Evolutionary conservation across 2,797 vertebrate species (phyloP), one percentile per base, ranked within the genome.

Genomic region (Sebastes flavidus): DNA sequence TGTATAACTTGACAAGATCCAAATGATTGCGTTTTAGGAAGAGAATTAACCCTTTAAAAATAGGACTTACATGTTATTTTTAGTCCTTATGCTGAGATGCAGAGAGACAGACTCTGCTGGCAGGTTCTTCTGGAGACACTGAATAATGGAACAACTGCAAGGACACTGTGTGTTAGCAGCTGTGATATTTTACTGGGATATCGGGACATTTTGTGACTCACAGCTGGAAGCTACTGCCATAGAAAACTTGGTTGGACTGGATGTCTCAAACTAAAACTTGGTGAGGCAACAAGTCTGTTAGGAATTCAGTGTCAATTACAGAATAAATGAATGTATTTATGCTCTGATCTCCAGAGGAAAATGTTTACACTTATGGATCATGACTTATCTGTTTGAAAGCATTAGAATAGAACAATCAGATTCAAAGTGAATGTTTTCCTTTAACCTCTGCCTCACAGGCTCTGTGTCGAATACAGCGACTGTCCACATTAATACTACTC

Each of bases 111-210:
- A 70, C 42, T 69, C n/a, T 58, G 66, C 77, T 83, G 82, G 72
- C 65, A 65, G 65, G 73, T 75, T 73, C 70, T 55, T 81, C 77
- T 80, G 69, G 80, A 82, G 81, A 27, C 72, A 25, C 80, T 91
- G 81, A 90, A 88, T 88, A 86, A 92, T 88, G 74, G 59, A 91
- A 73, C 65, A 22, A 80, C 73, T 80, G 72, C 67, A 34, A 63
- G 75, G 70, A 80, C 76, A 61, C 22, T 24, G 70, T 60, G 24
- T 77, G 83, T 80, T 75, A 61, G 72, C 80, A 80, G 81, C 87
- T 78, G 76, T 27, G 59, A 81, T 72, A 66, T 61, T 81, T 85
- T 55, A 65, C 62, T n/a, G 73, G 56, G 72, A 78, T 66, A 80
- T 78, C 18, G 18, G 42, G 84, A 83, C 59, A 85, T 66, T 81